Conservation (phyloP, 2,113 vertebrate genomes). For the Genyomyrus donnyi region DNA sequence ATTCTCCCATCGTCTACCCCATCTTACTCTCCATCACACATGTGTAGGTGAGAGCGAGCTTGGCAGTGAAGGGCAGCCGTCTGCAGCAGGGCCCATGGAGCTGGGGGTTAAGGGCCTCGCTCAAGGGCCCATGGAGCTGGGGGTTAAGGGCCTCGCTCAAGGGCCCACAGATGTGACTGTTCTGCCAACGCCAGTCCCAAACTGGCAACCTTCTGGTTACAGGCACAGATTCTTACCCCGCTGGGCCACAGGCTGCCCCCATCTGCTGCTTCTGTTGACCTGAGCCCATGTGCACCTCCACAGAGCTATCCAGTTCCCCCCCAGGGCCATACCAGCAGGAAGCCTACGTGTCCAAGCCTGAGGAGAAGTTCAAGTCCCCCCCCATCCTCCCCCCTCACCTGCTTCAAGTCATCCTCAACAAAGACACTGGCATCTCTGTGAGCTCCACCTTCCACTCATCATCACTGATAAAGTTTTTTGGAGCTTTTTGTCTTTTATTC, state of each 20-base stretch:
- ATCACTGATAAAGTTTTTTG: not conserved
- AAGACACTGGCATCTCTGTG: constrained; percentile 89
- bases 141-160: not conserved
- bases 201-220: not conserved
- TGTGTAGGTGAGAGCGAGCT: too few relatives aligned
- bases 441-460: constrained; percentile 48
- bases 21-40: too few relatives aligned
- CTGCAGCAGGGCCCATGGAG: not conserved
- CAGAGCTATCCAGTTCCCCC: constrained; percentile 91
- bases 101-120: not conserved
- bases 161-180: not conserved
- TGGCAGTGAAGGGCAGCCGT: too few relatives aligned
- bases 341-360: constrained; percentile 71
- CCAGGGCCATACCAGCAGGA: constrained; percentile 93
- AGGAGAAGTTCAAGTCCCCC: constrained; percentile 80
- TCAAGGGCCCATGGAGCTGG: not conserved
- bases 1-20: too few relatives aligned
- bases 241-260: not conserved
- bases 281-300: not conserved
- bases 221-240: not conserved
- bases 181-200: not conserved
- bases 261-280: not conserved
- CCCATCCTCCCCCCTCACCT: constrained; percentile 91
- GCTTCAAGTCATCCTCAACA: constrained; percentile 95
- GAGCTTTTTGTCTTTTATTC: not conserved